Conservation (phyloP, 2,113 vertebrate genomes). For the Perca fluviatilis region DNA sequence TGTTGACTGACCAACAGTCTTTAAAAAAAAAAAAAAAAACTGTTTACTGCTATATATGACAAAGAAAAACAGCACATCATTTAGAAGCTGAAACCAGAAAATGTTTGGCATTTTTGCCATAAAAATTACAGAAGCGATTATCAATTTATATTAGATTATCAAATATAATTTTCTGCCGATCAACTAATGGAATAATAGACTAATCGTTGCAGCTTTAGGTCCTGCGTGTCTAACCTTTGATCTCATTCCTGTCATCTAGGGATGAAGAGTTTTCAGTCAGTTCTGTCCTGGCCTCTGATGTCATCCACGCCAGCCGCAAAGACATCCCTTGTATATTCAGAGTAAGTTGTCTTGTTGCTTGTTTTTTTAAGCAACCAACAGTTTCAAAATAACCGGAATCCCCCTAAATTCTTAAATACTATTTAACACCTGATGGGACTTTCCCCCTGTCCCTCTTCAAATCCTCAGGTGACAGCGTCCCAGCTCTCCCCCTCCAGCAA, state of each 20-base stretch:
- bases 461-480: slow-evolving; percentile 92
- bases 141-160: no score
- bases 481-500: slow-evolving; percentile 92
- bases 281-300: slow-evolving; percentile 97
- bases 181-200: background rate
- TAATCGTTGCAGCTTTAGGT: background rate
- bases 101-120: background rate
- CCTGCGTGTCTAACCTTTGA: background rate
- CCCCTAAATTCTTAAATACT: accelerated
- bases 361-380: background rate
- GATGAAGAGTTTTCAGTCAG: slow-evolving; percentile 99
- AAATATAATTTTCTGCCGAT: background rate
- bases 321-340: slow-evolving; percentile 98
- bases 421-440: background rate
- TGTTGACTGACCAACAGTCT: no score
- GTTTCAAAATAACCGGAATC: background rate
- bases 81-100: background rate
- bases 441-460: background rate
- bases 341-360: slow-evolving; percentile 82
- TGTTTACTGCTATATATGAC: background rate
- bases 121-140: background rate
- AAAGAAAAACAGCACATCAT: background rate
- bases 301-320: slow-evolving; percentile 97
- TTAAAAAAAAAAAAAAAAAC: no score
- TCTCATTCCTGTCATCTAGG: slow-evolving; percentile 78